Conservation (phyloP, 2,113 vertebrate species). For the Saguinus imperator region DNA sequence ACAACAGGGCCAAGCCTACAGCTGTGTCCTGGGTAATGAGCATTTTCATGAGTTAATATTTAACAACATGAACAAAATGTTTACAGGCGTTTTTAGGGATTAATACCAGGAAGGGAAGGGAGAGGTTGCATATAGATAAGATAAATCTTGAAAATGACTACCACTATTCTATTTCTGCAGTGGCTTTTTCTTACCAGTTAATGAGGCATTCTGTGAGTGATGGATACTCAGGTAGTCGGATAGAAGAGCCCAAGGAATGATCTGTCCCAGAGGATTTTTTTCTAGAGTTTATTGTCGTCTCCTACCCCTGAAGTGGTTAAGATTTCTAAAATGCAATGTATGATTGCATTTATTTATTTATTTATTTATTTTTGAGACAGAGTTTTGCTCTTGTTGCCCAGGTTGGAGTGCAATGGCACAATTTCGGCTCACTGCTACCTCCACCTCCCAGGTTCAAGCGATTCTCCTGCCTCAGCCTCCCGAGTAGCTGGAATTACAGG, state of each 20-base stretch:
- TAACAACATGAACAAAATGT: background rate
- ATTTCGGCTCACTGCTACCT: too few species aligned
- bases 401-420: too few species aligned
- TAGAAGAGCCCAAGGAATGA: background rate
- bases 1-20: background rate
- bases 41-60: background rate
- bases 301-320: background rate
- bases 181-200: background rate
- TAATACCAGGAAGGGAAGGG: background rate
- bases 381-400: too few species aligned
- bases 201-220: background rate
- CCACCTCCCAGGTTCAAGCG: too few species aligned
- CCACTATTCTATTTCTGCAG: background rate
- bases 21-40: too few species aligned
- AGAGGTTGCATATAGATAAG: background rate
- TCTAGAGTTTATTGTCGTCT: background rate
- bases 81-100: background rate
- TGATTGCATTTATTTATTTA: background rate
- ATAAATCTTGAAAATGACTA: background rate
- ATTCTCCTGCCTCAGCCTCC: too few species aligned
- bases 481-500: too few species aligned
- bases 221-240: background rate
- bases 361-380: too few species aligned
- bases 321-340: background rate
- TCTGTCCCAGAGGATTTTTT: background rate